A percentile compares a stretch with the other conserved stretches of the same genome.
phyloP scores from a whole-genome alignment of 1,140 invertebrate genomes.

The Ostrea edulis region DNA sequence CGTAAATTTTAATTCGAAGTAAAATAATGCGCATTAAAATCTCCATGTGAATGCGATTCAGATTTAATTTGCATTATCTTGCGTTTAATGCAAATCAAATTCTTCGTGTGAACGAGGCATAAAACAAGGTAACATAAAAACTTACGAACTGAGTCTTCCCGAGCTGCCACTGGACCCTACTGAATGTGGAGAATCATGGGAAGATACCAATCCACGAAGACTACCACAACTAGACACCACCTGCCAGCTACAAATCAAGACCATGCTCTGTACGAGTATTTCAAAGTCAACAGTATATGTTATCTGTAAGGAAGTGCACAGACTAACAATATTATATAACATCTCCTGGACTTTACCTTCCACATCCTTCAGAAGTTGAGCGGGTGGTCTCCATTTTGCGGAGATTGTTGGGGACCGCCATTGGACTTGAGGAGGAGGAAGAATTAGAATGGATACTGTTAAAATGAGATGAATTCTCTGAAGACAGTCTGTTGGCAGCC shows the following conservation, averaged over 20 bases:
- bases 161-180: slow-evolving; percentile 50
- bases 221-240: slow-evolving; percentile 65
- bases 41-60: too few species aligned
- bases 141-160: slow-evolving; percentile 62
- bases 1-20: too few species aligned
- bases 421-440: slow-evolving; percentile 62
- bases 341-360: slow-evolving; percentile 53
- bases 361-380: slow-evolving; percentile 61
- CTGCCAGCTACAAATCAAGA: slow-evolving; percentile 61
- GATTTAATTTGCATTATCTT: too few species aligned
- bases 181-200: slow-evolving; percentile 55
- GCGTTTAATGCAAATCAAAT: too few species aligned
- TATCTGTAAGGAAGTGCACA: too few species aligned
- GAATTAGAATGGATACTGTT: slow-evolving; percentile 36
- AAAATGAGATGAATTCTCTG: slow-evolving; percentile 43
- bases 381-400: slow-evolving; percentile 49
- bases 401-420: slow-evolving; percentile 57
- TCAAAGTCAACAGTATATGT: not conserved
- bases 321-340: not conserved
- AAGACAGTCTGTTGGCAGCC: not conserved
- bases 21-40: too few species aligned
- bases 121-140: not conserved
- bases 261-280: not conserved
- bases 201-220: slow-evolving; percentile 53
- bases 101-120: too few species aligned